Evolutionary conservation across 2,113 vertebrate species (phyloP), one percentile per base, ranked within the genome.

Genomic region (Lycocorax pyrrhopterus): DNA sequence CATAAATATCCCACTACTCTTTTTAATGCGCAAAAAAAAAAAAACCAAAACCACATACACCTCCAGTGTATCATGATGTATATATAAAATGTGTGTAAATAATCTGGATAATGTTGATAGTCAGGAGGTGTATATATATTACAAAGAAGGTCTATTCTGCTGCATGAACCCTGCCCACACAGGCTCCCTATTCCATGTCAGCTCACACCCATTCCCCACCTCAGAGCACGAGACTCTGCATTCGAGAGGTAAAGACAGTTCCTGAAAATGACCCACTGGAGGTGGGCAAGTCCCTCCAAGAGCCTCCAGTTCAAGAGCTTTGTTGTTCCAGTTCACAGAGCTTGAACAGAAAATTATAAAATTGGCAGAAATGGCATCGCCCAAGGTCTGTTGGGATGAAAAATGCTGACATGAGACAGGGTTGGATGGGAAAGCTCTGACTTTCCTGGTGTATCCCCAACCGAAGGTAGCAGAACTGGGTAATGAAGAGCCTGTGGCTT

Each of bases 111-210:
- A 46, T 13, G 23, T 3, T 58, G 69, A 32, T n/a, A 58, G 33
- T 16, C 41, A 52, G 39, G 22, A 55, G 5, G 6, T 35, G 4
- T 30, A 2, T 30, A 6, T 27, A 14, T 33, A 16, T 44, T 41
- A 23, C 26, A 23, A 22, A 32, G 55, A 69, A 10, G 3, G 2
- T 44, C 10, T 56, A 2, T 51, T 26, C 3, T 46, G 21, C 44
- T 78, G 30, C 17, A 15, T 30, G 18, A 44, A 6, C 16, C 19
- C 71, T 47, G 20, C 30, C 21, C 32, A 18, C 6, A 4, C 1
- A 33, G 17, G 16, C 7, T 74, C 20, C 41, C 13, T 47, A 0
- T 69, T 33, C 13, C 25, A 26, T 2, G 2, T 43, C 3, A 19
- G 12, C 16, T 56, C 71, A 22, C 22, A n/a, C 4, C 10, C 43